Evolutionary conservation across 2,797 vertebrate species (phyloP).

Genomic region (Pseudochirops cupreus): DNA sequence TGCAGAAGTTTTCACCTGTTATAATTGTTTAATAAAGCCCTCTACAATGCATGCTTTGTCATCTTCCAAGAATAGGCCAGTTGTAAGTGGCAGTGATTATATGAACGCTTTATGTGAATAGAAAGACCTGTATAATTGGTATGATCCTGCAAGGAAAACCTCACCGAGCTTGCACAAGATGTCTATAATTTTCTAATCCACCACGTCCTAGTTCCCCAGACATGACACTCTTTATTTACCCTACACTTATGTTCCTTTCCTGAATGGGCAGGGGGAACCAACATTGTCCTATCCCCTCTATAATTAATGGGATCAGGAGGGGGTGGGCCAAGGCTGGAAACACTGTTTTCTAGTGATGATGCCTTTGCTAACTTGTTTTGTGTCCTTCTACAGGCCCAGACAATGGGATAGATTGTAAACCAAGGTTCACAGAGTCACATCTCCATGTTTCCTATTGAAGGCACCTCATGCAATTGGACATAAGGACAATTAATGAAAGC

Average conservation of each 20-base stretch:
- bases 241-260: constrained; percentile 51
- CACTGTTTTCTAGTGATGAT: constrained; percentile 43
- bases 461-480: constrained; percentile 20
- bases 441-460: constrained; percentile 52
- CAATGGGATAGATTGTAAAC: neutral
- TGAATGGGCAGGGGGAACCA: constrained; percentile 51
- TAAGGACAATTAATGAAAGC: constrained; percentile 8
- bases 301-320: constrained; percentile 66
- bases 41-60: constrained; percentile 84
- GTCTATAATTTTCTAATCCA: constrained; percentile 78
- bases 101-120: constrained; percentile 79
- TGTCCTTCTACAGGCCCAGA: neutral
- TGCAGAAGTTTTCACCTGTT: constrained; percentile 87
- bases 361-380: constrained; percentile 31
- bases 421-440: constrained; percentile 51
- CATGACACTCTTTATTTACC: constrained; percentile 74
- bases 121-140: constrained; percentile 78
- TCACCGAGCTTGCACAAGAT: constrained; percentile 72
- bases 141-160: constrained; percentile 71
- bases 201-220: constrained; percentile 71
- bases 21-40: constrained; percentile 82
- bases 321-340: neutral
- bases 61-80: constrained; percentile 84
- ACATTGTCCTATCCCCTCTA: constrained; percentile 41
- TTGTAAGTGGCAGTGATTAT: constrained; percentile 79